These are phyloP conservation scores for Balearica regulorum DNA, from an alignment of 2,797 vertebrate species.

Conservation along the genomic window DNA sequence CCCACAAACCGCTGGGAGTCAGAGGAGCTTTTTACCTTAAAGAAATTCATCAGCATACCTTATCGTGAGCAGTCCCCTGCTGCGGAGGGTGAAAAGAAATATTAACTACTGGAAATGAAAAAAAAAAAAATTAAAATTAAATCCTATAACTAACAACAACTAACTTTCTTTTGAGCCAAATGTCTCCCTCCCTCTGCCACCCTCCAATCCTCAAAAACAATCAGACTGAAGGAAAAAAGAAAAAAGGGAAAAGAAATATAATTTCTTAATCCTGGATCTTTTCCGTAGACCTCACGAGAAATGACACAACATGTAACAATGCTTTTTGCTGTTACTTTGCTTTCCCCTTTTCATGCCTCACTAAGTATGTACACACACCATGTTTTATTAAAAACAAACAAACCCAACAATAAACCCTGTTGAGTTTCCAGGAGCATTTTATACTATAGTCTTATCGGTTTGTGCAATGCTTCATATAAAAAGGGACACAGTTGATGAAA, in stretches of 20 bases:
- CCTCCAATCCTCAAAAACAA: neutral
- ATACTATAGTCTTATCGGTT: neutral
- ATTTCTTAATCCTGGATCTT: neutral
- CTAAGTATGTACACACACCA: accelerated
- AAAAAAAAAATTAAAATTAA: neutral
- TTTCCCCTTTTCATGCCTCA: neutral
- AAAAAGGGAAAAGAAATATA: too few relatives aligned
- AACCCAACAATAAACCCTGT: neutral
- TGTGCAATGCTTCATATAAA: neutral
- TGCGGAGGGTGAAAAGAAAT: neutral
- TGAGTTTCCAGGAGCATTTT: neutral
- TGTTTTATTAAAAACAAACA: neutral
- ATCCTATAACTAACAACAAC: neutral
- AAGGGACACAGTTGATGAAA: neutral
- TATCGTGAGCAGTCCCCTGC: neutral
- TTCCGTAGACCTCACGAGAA: neutral
- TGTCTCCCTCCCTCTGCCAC: too few relatives aligned
- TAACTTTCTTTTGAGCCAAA: neutral
- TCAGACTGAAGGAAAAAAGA: accelerated
- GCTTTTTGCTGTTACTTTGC: neutral
- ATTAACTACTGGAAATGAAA: neutral
- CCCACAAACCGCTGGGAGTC: neutral
- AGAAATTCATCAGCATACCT: neutral
- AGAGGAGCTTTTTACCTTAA: neutral
- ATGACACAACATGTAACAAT: neutral